Percentiles rank a stretch among this genome's conserved stretches.
phyloP scores from a whole-genome alignment of 2,888 invertebrate genomes.

The Cyaniris semiargus region DNA sequence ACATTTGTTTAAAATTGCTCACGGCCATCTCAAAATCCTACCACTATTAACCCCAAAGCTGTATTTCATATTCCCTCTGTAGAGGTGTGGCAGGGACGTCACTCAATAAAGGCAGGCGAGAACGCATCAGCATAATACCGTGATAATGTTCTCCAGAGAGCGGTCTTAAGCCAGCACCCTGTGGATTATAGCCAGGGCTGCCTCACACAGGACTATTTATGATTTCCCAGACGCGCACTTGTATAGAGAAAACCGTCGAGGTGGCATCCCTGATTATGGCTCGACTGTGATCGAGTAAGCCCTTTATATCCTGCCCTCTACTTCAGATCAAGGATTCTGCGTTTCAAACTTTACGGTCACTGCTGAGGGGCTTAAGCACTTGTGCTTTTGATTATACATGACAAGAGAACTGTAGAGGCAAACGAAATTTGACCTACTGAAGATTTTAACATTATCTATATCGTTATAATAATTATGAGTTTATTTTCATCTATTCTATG shows the following conservation, averaged over 20 bases:
- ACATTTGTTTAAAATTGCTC: background rate
- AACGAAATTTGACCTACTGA: background rate
- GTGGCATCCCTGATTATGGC: conserved; percentile 11
- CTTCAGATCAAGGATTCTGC: conserved; percentile 21
- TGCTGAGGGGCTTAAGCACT: background rate
- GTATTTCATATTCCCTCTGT: conserved; percentile 8
- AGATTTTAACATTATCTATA: background rate
- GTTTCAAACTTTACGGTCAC: background rate
- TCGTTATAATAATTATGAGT: background rate
- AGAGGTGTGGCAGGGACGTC: conserved; percentile 48
- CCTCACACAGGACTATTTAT: conserved; percentile 50
- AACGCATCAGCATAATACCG: conserved; percentile 74
- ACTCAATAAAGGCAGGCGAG: conserved; percentile 51
- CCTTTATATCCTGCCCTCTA: conserved; percentile 50
- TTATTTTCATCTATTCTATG: too few relatives aligned
- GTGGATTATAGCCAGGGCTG: conserved; percentile 60
- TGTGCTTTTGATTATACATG: conserved; percentile 1
- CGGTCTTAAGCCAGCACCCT: conserved; percentile 63
- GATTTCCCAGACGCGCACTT: background rate
- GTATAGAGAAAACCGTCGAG: background rate
- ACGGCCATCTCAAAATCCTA: background rate
- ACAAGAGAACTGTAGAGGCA: background rate
- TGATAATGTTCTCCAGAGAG: conserved; percentile 72
- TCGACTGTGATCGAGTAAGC: conserved; percentile 49
- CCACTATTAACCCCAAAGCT: background rate